Percentiles rank a stretch among this genome's conserved stretches.
Evolutionary conservation across 2,888 invertebrate species (phyloP).

Genomic region (Yponomeuta evonymella): DNA sequence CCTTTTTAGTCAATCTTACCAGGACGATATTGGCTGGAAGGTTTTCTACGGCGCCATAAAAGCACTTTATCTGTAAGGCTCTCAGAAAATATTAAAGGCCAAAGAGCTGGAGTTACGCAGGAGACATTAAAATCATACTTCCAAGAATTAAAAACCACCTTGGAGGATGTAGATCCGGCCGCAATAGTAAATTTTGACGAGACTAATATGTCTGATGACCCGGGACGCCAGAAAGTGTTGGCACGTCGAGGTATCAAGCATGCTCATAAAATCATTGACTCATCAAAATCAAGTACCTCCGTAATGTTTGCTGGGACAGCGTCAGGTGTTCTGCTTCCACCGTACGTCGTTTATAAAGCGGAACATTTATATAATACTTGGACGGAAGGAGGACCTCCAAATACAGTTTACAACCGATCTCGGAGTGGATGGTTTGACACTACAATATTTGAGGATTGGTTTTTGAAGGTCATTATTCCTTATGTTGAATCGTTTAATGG

Average conservation of each 20-base stretch:
- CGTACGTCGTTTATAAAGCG: constrained; percentile 52
- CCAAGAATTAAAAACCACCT: background rate
- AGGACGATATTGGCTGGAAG: background rate
- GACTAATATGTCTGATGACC: constrained; percentile 16
- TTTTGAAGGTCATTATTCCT: constrained; percentile 28
- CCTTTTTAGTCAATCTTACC: too few relatives aligned
- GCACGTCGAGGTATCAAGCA: constrained; percentile 37
- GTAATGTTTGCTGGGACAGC: constrained; percentile 47
- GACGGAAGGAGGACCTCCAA: constrained; percentile 42
- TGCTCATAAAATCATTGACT: constrained; percentile 40
- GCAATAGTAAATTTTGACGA: constrained; percentile 18
- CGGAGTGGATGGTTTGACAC: constrained; percentile 45
- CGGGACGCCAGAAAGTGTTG: constrained; percentile 27
- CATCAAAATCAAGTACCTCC: constrained; percentile 35
- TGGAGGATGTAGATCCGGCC: constrained; percentile 4
- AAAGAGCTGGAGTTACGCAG: background rate
- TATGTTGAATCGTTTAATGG: constrained; percentile 7
- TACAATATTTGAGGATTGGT: constrained; percentile 37
- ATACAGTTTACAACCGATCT: constrained; percentile 41
- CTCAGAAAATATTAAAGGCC: background rate
- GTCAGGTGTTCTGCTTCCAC: constrained; percentile 38
- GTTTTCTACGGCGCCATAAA: background rate
- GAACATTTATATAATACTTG: constrained; percentile 43
- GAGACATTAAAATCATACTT: background rate
- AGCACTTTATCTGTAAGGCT: background rate